Evolutionary conservation across 2,113 vertebrate genomes (phyloP), one percentile per base, ranked within the genome.

Genomic region (Narcine bancroftii): DNA sequence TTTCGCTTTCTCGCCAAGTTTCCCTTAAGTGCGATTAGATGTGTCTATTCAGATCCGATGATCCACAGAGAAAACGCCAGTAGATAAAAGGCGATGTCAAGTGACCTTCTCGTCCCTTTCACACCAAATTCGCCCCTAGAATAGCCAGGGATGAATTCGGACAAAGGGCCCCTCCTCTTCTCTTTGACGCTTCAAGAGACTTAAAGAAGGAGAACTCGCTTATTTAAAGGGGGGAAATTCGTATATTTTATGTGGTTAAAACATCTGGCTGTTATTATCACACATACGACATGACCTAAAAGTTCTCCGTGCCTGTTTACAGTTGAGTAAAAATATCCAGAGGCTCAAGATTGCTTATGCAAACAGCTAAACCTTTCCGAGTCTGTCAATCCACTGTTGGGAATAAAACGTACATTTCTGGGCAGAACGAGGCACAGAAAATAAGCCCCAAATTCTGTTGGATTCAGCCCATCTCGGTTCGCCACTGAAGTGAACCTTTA

Each of bases 81-180:
- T 95, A 97, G 97, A 98, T 98, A 97, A 99, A 98, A 98, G 96
- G 96, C 96, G 97, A 98, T 97, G 98, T 98, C 96, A 96, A 98
- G 96, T 97, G 97, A 99, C 97, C 97, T 97, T 96, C 95, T 97
- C 96, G 94, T 98, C 97, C 96, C 95, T 98, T 98, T 99, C 97
- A 98, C 97, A 97, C 97, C 96, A 97, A 97, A 96, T 97, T 97
- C 97, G 97, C 96, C 96, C 96, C 94, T 95, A 96, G 96, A 98
- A 96, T 98, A 97, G 96, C 96, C 95, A 95, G 96, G 96, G 97
- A 98, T 98, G 96, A 97, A 95, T 95, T 95, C 94, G 96, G 96
- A 97, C 96, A 98, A 98, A 98, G 96, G 95, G 94, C 94, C 93
- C 95, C 96, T 95, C 95, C 96, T 95, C 96, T 95, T 95, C 94